phyloP scores from a whole-genome alignment of 2,888 invertebrate genomes.

The Pandemis heparana region DNA sequence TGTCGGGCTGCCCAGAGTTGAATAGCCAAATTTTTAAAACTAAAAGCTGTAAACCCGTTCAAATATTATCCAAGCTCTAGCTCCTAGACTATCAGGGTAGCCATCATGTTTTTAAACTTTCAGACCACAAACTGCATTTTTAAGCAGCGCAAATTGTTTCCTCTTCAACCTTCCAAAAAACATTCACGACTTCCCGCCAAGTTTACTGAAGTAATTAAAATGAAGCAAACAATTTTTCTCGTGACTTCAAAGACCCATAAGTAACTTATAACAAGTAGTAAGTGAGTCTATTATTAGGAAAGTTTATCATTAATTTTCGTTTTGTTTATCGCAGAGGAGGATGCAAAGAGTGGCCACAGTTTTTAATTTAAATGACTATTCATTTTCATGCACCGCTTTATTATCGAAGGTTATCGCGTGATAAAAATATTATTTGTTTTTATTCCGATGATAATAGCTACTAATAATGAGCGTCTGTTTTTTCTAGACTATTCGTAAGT shows the following conservation, averaged over 20 bases:
- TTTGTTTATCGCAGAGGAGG: not conserved
- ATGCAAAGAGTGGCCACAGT: not conserved
- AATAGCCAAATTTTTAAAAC: not conserved
- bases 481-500: not conserved
- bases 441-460: not conserved
- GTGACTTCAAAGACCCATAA: constrained; percentile 1
- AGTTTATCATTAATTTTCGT: not conserved
- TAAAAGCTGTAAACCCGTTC: not conserved
- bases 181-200: constrained; percentile 22
- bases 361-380: not conserved
- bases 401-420: not conserved
- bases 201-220: constrained; percentile 7
- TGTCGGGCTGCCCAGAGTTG: not conserved
- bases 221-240: not conserved
- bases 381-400: not conserved
- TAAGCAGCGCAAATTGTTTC: constrained; percentile 58
- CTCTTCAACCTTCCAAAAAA: constrained; percentile 47
- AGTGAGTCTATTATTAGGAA: not conserved
- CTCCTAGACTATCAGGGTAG: constrained; percentile 43
- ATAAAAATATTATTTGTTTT: not conserved
- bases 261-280: not conserved
- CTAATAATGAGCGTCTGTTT: not conserved
- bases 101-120: constrained; percentile 48
- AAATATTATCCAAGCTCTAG: not conserved
- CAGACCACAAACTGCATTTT: constrained; percentile 56